phyloP scores from a whole-genome alignment of 2,888 invertebrate genomes.

The Tetramorium bicarinatum region DNA sequence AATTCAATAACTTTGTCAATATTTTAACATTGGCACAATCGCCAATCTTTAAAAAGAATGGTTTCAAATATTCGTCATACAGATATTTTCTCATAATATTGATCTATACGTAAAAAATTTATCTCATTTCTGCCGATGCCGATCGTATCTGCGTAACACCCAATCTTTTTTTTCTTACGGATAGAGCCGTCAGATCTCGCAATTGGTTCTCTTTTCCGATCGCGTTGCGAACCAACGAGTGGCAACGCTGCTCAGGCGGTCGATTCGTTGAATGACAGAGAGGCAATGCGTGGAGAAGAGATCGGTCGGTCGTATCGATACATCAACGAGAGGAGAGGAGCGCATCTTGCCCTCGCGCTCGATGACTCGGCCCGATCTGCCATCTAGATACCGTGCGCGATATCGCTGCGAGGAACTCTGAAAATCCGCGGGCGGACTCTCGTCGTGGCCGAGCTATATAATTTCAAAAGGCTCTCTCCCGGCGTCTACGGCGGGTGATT shows the following conservation, averaged over 20 bases:
- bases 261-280: constrained; percentile 54
- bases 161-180: constrained; percentile 20
- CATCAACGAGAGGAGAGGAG: constrained; percentile 47
- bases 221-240: not conserved
- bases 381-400: constrained; percentile 66
- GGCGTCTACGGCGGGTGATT: constrained; percentile 72
- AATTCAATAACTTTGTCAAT: not conserved
- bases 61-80: not conserved
- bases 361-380: constrained; percentile 69
- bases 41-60: not conserved
- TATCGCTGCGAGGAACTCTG: constrained; percentile 70
- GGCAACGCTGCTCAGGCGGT: constrained; percentile 17
- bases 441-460: constrained; percentile 65
- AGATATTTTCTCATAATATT: not conserved
- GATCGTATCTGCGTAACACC: constrained; percentile 2
- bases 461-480: constrained; percentile 74
- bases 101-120: not conserved
- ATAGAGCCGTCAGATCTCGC: constrained; percentile 34
- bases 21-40: not conserved
- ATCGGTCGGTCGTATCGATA: constrained; percentile 56
- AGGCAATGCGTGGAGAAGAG: constrained; percentile 9
- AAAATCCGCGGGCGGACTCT: constrained; percentile 68
- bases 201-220: constrained; percentile 34
- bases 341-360: constrained; percentile 29
- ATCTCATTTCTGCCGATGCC: not conserved